phyloP scores from a whole-genome alignment of 1,140 invertebrate genomes.

The Aethina tumida region DNA sequence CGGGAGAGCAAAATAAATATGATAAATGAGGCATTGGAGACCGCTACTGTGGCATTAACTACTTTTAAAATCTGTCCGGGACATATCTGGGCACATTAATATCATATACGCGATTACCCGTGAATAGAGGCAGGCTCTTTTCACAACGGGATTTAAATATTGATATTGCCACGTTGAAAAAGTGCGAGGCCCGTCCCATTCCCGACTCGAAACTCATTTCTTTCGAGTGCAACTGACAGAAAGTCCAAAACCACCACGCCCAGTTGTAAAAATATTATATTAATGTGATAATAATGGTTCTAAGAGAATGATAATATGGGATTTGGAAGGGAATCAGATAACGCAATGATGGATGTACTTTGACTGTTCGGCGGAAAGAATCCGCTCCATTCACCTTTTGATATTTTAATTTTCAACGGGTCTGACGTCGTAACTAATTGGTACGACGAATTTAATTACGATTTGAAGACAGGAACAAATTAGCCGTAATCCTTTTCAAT shows the following conservation, averaged over 20 bases:
- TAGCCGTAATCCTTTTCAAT: too few relatives aligned
- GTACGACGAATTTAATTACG: too few relatives aligned
- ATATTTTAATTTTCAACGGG: too few relatives aligned
- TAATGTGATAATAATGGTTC: constrained; percentile 35
- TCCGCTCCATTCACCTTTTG: too few relatives aligned
- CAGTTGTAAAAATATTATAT: constrained; percentile 35
- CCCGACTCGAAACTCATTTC: constrained; percentile 26
- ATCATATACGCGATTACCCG: constrained; percentile 34
- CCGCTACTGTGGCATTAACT: constrained; percentile 33
- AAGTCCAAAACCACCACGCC: constrained; percentile 32
- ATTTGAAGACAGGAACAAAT: too few relatives aligned
- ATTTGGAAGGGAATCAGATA: constrained; percentile 26
- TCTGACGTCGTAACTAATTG: too few relatives aligned
- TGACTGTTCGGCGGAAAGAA: too few relatives aligned
- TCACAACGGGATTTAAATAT: constrained; percentile 16
- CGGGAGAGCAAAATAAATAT: constrained; percentile 28
- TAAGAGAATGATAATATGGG: constrained; percentile 29
- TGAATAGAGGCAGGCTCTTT: constrained; percentile 31
- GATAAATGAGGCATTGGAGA: constrained; percentile 30
- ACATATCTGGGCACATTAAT: constrained; percentile 33
- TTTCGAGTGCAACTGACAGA: constrained; percentile 29
- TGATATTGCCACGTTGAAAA: constrained; percentile 6
- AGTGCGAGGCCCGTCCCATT: too few relatives aligned
- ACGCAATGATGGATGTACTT: constrained; percentile 25
- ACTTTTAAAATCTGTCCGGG: constrained; percentile 32